Conservation (phyloP, 2,797 vertebrate species). For the Leucoraja ocellata region DNA sequence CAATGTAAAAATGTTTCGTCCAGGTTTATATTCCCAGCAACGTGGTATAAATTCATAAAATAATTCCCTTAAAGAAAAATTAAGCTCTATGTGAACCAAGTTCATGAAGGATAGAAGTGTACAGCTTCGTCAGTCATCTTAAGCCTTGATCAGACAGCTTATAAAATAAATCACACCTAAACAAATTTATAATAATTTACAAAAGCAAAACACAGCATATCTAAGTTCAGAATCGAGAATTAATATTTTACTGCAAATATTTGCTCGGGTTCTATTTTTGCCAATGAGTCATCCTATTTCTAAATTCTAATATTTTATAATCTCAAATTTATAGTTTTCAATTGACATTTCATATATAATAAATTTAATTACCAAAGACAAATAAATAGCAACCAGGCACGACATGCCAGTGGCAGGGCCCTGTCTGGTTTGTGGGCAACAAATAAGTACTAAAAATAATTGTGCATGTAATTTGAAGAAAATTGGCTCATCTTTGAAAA, state of each 20-base stretch:
- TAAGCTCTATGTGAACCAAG: background rate
- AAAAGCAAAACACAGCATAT: background rate
- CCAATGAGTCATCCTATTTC: background rate
- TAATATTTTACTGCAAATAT: background rate
- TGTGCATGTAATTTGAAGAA: background rate
- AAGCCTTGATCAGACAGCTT: constrained; percentile 8
- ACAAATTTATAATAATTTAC: constrained; percentile 20
- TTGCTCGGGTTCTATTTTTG: background rate
- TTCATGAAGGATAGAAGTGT: background rate
- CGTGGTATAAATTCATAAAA: background rate
- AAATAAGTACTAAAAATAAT: background rate
- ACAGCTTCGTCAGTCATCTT: constrained; percentile 14
- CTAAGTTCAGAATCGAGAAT: background rate
- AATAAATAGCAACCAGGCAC: background rate
- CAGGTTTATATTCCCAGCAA: background rate
- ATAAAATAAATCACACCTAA: background rate
- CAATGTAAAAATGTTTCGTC: background rate
- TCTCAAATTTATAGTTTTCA: background rate
- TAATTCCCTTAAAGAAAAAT: background rate
- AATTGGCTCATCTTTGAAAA: background rate
- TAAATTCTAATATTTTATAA: background rate
- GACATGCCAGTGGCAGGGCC: background rate
- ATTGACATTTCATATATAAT: background rate
- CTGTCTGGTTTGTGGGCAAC: background rate
- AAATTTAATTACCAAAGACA: background rate